Percentiles rank a stretch among this genome's conserved stretches.
These are phyloP conservation scores for Spodoptera frugiperda DNA, from an alignment of 1,140 invertebrate species.

Conservation along the genomic window DNA sequence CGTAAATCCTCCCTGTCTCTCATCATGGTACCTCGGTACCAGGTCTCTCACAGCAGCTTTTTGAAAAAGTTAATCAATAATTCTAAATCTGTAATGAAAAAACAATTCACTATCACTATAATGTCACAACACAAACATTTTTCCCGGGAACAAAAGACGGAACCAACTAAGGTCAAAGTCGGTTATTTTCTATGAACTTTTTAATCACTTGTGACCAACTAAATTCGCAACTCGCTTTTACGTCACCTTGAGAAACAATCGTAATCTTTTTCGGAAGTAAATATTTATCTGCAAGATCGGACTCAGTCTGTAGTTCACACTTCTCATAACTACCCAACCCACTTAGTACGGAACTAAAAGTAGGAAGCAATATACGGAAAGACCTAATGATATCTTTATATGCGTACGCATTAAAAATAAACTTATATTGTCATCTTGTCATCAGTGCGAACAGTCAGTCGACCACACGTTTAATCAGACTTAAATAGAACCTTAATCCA, in stretches of 20 bases:
- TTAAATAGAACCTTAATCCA: too few relatives aligned
- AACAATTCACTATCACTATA: too few relatives aligned
- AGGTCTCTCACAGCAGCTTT: too few relatives aligned
- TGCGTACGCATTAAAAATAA: too few relatives aligned
- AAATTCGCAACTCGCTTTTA: conserved; percentile 6
- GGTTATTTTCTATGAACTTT: too few relatives aligned
- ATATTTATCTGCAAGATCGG: conserved; percentile 2
- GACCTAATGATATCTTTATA: conserved; percentile 17
- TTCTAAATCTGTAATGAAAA: too few relatives aligned
- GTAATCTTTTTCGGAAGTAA: conserved; percentile 19
- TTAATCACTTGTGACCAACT: neutral
- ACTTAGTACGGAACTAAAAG: conserved; percentile 43
- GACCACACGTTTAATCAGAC: too few relatives aligned
- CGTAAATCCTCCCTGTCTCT: too few relatives aligned
- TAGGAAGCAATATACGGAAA: conserved; percentile 38
- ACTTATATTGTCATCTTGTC: neutral
- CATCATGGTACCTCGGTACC: too few relatives aligned
- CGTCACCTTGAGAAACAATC: neutral
- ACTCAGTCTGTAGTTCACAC: neutral
- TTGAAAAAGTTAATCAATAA: too few relatives aligned
- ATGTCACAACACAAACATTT: too few relatives aligned
- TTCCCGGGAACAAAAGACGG: neutral
- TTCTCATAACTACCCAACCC: conserved; percentile 2
- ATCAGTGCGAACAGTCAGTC: neutral
- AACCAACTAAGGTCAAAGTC: neutral